These are phyloP conservation scores for Junco hyemalis DNA, from an alignment of 2,113 vertebrate genomes.

Conservation along the genomic window DNA sequence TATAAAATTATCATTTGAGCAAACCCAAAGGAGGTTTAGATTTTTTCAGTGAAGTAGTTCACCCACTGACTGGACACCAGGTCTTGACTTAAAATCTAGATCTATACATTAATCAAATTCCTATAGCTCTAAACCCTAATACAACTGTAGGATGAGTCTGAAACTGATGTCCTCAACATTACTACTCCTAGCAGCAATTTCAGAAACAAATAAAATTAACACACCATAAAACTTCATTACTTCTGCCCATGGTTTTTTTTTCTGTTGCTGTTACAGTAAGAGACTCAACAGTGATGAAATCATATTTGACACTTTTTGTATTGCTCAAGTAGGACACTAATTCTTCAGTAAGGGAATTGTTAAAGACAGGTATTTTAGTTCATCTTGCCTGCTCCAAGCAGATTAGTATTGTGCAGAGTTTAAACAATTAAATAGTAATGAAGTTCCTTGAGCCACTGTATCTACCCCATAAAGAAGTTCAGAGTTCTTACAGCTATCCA, in stretches of 20 bases:
- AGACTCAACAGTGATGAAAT: not conserved
- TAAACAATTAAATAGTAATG: not conserved
- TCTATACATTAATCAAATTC: not conserved
- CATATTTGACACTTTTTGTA: not conserved
- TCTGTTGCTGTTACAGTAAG: not conserved
- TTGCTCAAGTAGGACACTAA: not conserved
- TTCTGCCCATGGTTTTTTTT: not conserved
- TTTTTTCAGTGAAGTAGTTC: not conserved
- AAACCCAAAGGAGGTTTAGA: not conserved
- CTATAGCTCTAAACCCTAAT: not conserved
- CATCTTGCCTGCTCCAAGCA: not conserved
- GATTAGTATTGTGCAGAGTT: not conserved
- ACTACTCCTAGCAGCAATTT: not conserved
- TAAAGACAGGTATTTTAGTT: not conserved
- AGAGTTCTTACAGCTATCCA: not conserved
- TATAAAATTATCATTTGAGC: not conserved
- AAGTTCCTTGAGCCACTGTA: not conserved
- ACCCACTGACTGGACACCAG: not conserved
- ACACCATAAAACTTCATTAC: not conserved
- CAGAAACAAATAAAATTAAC: not conserved
- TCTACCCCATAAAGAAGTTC: not conserved
- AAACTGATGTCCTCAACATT: not conserved
- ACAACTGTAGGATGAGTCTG: not conserved
- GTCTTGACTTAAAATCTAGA: not conserved
- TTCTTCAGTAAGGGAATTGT: not conserved